Percentiles rank a stretch among this genome's conserved stretches.
phyloP scores from a whole-genome alignment of 2,888 invertebrate species.

The Troglohyphantes excavatus region DNA sequence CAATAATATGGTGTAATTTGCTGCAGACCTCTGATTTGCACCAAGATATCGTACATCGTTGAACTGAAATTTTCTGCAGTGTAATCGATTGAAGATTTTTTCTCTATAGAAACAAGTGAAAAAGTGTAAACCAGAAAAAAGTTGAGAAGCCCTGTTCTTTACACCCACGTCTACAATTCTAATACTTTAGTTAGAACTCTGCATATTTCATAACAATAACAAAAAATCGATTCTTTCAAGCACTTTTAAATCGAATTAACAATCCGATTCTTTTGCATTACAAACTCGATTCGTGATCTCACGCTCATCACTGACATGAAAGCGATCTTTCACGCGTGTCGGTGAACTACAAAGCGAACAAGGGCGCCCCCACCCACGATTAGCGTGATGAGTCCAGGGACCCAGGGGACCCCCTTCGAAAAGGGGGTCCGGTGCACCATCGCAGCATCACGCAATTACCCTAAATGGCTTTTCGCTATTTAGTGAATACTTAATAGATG shows the following conservation, averaged over 20 bases:
- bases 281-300: background rate
- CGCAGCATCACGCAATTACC: conserved; percentile 61
- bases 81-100: too few relatives aligned
- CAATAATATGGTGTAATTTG: too few relatives aligned
- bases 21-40: too few relatives aligned
- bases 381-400: conserved; percentile 70
- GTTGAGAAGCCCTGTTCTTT: too few relatives aligned
- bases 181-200: too few relatives aligned
- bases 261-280: background rate
- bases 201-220: too few relatives aligned
- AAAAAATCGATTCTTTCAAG: too few relatives aligned
- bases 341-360: background rate
- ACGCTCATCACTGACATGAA: background rate
- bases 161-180: too few relatives aligned
- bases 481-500: conserved; percentile 38
- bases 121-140: too few relatives aligned
- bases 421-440: conserved; percentile 37
- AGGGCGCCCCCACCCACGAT: conserved; percentile 71
- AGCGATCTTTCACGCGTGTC: conserved; percentile 9
- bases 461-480: conserved; percentile 72
- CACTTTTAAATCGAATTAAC: conserved; percentile 10
- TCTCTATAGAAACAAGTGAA: too few relatives aligned
- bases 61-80: too few relatives aligned
- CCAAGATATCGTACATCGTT: too few relatives aligned
- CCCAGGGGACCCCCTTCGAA: conserved; percentile 21